Percentiles rank a stretch among this genome's conserved stretches.
Conservation (phyloP, 2,113 vertebrate species). For the Vidua macroura region DNA sequence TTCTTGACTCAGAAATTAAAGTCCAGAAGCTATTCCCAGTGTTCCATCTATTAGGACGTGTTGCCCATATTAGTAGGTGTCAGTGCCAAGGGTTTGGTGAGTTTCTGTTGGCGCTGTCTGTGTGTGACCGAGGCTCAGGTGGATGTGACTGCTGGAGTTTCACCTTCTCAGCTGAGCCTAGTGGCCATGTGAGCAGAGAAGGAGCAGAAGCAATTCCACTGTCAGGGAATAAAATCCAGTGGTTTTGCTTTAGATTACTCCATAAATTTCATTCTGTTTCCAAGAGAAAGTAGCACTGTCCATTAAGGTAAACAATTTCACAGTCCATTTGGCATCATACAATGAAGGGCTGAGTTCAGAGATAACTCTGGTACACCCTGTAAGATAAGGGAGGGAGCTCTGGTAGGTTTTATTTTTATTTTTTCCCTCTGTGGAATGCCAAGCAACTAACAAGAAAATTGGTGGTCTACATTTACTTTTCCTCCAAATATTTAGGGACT, state of each 20-base stretch:
- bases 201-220: not conserved
- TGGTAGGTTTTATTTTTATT: not conserved
- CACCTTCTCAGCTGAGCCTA: not conserved
- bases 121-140: accelerated
- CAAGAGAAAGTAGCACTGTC: slow-evolving; percentile 1
- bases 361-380: not conserved
- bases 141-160: not conserved
- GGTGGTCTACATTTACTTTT: not conserved
- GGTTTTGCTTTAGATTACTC: not conserved
- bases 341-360: slow-evolving; percentile 18
- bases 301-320: slow-evolving; percentile 59
- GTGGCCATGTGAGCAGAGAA: not conserved
- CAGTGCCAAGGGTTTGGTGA: not conserved
- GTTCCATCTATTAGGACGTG: not conserved
- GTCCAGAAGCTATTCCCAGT: not conserved
- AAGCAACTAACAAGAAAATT: not conserved
- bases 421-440: not conserved
- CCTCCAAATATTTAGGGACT: not conserved
- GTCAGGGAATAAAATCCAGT: not conserved
- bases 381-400: not conserved
- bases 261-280: slow-evolving; percentile 15
- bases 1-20: not conserved
- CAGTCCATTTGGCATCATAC: slow-evolving; percentile 13
- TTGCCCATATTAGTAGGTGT: accelerated
- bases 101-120: accelerated